Evolutionary conservation across 2,888 invertebrate genomes (phyloP), one percentile per base, ranked within the genome.

Genomic region (Drosophila gaucha): DNA sequence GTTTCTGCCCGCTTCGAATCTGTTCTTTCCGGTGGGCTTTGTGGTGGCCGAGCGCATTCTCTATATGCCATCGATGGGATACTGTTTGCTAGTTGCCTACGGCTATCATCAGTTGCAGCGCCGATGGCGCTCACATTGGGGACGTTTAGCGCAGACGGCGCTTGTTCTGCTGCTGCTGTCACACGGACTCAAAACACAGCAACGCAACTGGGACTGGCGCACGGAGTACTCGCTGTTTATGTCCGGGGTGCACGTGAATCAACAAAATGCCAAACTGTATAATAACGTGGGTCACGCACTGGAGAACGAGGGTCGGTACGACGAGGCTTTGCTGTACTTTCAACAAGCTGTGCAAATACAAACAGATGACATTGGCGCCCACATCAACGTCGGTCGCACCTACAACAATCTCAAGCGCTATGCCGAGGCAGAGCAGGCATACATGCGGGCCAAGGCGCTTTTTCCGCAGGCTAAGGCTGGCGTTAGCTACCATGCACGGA

Each of bases 61-160:
- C 4, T 99, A 99, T 92, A 97, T 98, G 93, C 99, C 99, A 0
- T 98, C 98, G 12, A 98, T 99, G 98, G 99, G 99, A 51, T 98
- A 97, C 93, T 98, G 98, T 89, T 94, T 99, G 91, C 93, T 99
- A 20, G 94, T 98, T 2, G 97, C 97, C 2, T 97, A 97, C 87
- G 97, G 97, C 31, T 97, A 95, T 95, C 93, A 94, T 71, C 92
- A 95, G 62, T 89, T 96, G 26, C 93, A 69, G 47, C 50, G 30
- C 3, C 59, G 67, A 0, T 57, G 36, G 1, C 16, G 35, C 2
- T 33, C 10, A 0, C 47, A 44, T 18, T 67, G 64, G 49, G 55
- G 55, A 0, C 64, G 60, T 16, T 18, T 82, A 33, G 54, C 74
- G 10, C 79, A 88, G 28, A 18, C 60, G 1, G 58, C 75, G 35